These are phyloP conservation scores for Harpegnathos saltator DNA, from an alignment of 1,140 invertebrate species.

Conservation along the genomic window DNA sequence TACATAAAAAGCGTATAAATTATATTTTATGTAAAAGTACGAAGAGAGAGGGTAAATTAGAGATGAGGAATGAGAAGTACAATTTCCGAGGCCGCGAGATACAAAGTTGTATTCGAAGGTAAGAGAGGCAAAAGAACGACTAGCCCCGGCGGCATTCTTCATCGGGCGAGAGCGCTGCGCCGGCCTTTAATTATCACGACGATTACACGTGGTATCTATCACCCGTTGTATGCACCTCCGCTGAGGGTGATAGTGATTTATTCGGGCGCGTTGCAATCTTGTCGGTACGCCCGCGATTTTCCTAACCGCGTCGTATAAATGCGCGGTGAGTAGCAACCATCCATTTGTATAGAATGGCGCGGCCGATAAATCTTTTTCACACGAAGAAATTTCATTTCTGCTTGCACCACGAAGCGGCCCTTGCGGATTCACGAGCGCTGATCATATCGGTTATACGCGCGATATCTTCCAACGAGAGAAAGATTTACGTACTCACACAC, in stretches of 20 bases:
- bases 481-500: constrained; percentile 37
- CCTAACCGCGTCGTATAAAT: constrained; percentile 49
- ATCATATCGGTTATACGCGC: constrained; percentile 38
- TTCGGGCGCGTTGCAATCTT: constrained; percentile 12
- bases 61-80: too few relatives aligned
- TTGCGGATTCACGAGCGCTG: constrained; percentile 22
- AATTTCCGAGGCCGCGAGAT: too few relatives aligned
- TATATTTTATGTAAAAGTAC: too few relatives aligned
- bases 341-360: constrained; percentile 47
- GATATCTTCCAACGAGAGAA: constrained; percentile 39
- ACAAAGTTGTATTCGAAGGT: too few relatives aligned
- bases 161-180: neutral
- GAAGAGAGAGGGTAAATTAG: too few relatives aligned
- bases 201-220: neutral
- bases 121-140: too few relatives aligned
- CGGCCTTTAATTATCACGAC: constrained; percentile 7
- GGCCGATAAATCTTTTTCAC: constrained; percentile 60
- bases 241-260: constrained; percentile 19
- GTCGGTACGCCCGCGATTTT: constrained; percentile 26
- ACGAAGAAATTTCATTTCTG: constrained; percentile 64
- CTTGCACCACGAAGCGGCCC: constrained; percentile 33
- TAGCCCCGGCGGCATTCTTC: too few relatives aligned
- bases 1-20: too few relatives aligned
- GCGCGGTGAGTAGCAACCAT: constrained; percentile 42
- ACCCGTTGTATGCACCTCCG: neutral